phyloP scores from a whole-genome alignment of 2,797 vertebrate species.

The Semotilus atromaculatus region DNA sequence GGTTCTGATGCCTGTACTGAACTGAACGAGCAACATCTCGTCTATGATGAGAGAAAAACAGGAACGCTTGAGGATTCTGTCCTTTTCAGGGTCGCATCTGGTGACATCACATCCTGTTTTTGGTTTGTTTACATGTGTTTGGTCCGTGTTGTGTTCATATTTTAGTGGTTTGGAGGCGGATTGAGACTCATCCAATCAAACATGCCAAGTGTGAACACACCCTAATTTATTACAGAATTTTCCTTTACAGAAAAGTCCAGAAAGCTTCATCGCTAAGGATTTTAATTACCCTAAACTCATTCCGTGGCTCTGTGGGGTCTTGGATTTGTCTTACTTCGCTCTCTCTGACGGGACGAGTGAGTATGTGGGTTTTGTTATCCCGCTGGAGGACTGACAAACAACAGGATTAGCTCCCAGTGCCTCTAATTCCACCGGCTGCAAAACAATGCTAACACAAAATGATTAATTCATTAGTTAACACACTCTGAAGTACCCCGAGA shows the following conservation, averaged over 20 bases:
- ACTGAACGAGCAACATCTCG: too few species aligned
- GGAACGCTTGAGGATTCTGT: too few species aligned
- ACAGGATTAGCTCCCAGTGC: slow-evolving; percentile 59
- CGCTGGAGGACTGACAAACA: slow-evolving; percentile 38
- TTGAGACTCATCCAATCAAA: too few species aligned
- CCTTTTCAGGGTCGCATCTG: too few species aligned
- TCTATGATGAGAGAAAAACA: too few species aligned
- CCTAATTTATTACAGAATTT: neutral
- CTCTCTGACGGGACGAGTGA: neutral
- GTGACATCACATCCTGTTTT: too few species aligned
- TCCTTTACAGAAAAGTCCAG: neutral
- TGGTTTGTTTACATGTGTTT: too few species aligned
- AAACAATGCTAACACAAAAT: slow-evolving; percentile 61
- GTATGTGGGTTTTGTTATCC: neutral
- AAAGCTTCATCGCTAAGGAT: neutral
- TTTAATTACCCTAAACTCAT: neutral
- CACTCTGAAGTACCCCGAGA: slow-evolving; percentile 21
- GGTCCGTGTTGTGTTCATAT: too few species aligned
- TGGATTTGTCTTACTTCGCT: slow-evolving; percentile 17
- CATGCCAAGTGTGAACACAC: too few species aligned
- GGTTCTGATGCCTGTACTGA: too few species aligned
- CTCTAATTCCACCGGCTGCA: slow-evolving; percentile 61
- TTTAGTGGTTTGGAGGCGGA: too few species aligned
- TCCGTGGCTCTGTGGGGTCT: neutral
- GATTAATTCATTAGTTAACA: slow-evolving; percentile 64